Evolutionary conservation across 2,797 vertebrate genomes (phyloP), one percentile per base, ranked within the genome.

Genomic region (Toxotes lorentzi): DNA sequence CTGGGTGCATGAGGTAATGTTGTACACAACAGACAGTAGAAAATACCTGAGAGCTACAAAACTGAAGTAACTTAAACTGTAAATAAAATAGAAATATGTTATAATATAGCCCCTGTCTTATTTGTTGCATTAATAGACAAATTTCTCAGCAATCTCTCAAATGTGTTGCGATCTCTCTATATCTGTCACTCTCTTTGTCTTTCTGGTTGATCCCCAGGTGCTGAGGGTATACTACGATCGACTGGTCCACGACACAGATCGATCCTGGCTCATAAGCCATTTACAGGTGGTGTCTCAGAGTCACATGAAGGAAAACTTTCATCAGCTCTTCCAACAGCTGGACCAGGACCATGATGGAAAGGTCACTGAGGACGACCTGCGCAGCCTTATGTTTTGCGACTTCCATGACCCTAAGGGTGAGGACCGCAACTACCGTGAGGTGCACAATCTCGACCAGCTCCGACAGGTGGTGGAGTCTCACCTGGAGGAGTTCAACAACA

Each of bases 311-410:
- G 96, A 97, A 90, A 74, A 94, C 79, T 94, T 95, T 66, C 90
- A 95, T 79, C 89, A 94, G 59, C 96, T 98, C 32, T 97, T 98
- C 81, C 83, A 89, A 38, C 91, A 89, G 70, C 82, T 98, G 87
- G 93, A 97, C 89, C 95, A 94, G 73, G 93, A 97, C 81, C 11
- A 21, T 0, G 96, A 97, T 21, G 96, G 96, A 11, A 43, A 45
- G 1, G 96, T 98, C 19, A 95, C 93, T 1, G 97, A 98, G 82
- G 96, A 98, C 51, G 97, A 98, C 80, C 92, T 99, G 17, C 95
- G 94, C 65, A 97, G 97, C 81, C 94, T 99, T 67, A 97, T 99
- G 96, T 99, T 98, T 83, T 98, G 97, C 70, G 96, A 98, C 88
- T 98, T 99, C 81, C 95, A 97, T 1, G 97, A 99, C 86, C 94